Evolutionary conservation across 2,113 vertebrate genomes (phyloP).

Genomic region (Gracilinanus agilis): DNA sequence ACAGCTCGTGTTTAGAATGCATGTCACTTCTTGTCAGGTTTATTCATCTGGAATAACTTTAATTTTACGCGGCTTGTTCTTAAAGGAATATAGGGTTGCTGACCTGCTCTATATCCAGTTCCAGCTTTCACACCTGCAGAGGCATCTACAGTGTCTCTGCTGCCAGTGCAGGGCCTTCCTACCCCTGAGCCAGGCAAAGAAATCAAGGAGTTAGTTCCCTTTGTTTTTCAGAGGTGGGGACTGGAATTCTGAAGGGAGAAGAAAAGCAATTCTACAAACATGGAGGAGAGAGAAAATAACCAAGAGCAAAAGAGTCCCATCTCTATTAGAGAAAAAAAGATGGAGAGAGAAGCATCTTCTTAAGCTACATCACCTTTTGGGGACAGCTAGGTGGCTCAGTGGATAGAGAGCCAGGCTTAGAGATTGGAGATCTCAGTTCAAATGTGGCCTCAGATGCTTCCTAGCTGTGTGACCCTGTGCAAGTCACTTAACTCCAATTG

Average conservation of each 20-base stretch:
- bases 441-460: no score
- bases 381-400: no score
- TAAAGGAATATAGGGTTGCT: constrained; percentile 63
- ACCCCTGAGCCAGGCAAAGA: constrained; percentile 25
- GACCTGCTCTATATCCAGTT: constrained; percentile 61
- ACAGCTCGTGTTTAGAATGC: constrained; percentile 76
- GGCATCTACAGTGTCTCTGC: constrained; percentile 44
- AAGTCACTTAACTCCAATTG: no score
- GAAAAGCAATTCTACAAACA: background rate
- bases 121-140: constrained; percentile 46
- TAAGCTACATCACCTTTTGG: background rate
- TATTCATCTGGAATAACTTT: constrained; percentile 74
- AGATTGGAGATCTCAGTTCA: no score
- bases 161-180: background rate
- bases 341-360: background rate
- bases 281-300: background rate
- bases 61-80: constrained; percentile 76
- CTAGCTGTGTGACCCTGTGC: no score
- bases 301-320: background rate
- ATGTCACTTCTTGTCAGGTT: constrained; percentile 68
- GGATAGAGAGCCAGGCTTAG: no score
- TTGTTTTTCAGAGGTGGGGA: background rate
- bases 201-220: background rate
- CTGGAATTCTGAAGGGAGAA: constrained; percentile 10
- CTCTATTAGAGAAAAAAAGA: background rate